phyloP scores from a whole-genome alignment of 2,797 vertebrate genomes.

The Channallabes apus region DNA sequence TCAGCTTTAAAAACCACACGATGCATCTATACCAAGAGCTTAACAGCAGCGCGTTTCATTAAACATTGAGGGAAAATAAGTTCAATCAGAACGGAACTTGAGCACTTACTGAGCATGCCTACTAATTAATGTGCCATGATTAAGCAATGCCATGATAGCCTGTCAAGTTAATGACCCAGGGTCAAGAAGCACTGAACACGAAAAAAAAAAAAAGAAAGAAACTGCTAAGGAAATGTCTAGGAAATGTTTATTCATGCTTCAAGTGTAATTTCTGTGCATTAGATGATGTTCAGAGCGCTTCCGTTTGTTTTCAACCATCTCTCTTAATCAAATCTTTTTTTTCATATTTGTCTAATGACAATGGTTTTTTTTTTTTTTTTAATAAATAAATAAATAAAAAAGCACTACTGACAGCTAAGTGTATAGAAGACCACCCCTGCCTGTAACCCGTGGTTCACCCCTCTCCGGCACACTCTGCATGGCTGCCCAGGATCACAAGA shows the following conservation, averaged over 20 bases:
- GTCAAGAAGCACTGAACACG: neutral
- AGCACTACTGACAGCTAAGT: neutral
- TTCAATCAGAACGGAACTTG: neutral
- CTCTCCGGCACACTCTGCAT: constrained; percentile 33
- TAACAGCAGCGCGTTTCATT: neutral
- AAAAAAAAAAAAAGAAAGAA: neutral
- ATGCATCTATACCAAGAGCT: neutral
- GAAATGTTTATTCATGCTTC: neutral
- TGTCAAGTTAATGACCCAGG: neutral
- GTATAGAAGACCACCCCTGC: neutral
- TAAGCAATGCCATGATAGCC: neutral
- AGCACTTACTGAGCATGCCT: neutral
- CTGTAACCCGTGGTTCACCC: constrained; percentile 37
- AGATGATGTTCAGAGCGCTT: neutral
- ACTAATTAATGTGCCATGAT: neutral
- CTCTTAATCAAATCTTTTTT: neutral
- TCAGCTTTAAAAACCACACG: neutral
- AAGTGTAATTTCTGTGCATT: neutral
- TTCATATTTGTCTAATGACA: neutral
- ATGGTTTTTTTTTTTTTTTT: neutral
- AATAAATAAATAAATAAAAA: neutral
- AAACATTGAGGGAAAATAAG: neutral
- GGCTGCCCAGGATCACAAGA: constrained; percentile 42
- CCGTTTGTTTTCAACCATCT: neutral
- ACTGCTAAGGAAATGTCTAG: neutral